These are phyloP conservation scores for Schizopygopsis pylzovi DNA, from an alignment of 2,797 vertebrate genomes.

Conservation along the genomic window DNA sequence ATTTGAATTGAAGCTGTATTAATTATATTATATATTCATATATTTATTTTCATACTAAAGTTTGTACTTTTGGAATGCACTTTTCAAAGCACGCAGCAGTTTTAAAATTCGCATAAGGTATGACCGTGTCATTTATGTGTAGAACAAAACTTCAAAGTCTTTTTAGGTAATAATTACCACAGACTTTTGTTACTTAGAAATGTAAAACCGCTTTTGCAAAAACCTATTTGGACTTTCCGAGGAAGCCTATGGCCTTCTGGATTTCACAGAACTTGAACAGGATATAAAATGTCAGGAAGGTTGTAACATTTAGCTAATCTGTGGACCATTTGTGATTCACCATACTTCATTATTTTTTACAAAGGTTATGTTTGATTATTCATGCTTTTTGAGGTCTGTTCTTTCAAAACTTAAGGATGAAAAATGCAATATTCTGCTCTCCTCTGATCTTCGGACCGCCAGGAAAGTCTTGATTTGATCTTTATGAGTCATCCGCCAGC, in stretches of 20 bases:
- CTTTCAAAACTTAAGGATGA: conserved; percentile 20
- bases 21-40: not conserved
- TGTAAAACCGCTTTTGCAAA: not conserved
- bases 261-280: not conserved
- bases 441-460: conserved; percentile 26
- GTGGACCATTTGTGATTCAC: not conserved
- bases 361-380: not conserved
- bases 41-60: not conserved
- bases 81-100: not conserved
- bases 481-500: conserved; percentile 19
- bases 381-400: not conserved
- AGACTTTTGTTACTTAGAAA: not conserved
- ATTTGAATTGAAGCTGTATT: not conserved
- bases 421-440: conserved; percentile 21
- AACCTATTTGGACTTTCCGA: not conserved
- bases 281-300: not conserved
- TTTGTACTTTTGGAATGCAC: not conserved
- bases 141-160: not conserved
- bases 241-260: not conserved
- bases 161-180: not conserved
- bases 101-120: not conserved
- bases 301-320: not conserved
- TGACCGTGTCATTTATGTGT: not conserved
- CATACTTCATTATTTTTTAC: not conserved
- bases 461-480: not conserved